Base-by-base conservation (phyloP, 2,888 invertebrate species). In the Ormyrus labotus region DNA sequence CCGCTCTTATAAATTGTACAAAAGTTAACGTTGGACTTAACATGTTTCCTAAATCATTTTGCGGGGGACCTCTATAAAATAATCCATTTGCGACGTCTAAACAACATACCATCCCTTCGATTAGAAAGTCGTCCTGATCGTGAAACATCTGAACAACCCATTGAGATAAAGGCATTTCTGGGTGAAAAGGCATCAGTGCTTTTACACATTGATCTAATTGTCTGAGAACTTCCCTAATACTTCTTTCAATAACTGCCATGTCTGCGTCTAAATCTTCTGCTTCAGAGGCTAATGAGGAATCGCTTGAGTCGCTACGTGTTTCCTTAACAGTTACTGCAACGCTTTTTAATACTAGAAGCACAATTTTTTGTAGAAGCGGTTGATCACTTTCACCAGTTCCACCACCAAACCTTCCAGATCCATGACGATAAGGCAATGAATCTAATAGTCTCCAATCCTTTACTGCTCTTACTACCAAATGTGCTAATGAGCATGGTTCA, bases 61-160 rank as follows among this genome's bases (percentile, higher is more conserved):
- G 95, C 80, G 96, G 94, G 0, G 96, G 95, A 87, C 96, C 96
- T 71, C 96, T 93, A 88, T 96, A 96, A 48, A 96, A 96, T 78
- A 97, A 94, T 60, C 96, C 97, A 47, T 96, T 95, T 0, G 96
- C 96, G 65, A 97, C 96, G 90, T 97, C 97, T 69, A 97, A 91
- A 57, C 96, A 96, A 89, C 97, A 97, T 7, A 97, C 96, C 97
- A 97, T 97, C 4, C 96, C 95, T 92, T 97, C 97, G 80, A 97
- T 96, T 85, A 97, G 91, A 87, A 96, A 96, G 91, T 97, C 97
- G 88, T 97, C 97, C 90, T 97, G 97, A 91, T 97, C 97, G 86
- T 96, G 95, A 87, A 97, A 97, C 78, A 97, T 92, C 89, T 96
- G 96, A 80, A 97, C 96, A 71, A 97, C 93, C 93, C 97, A 96